Conservation (phyloP, 2,113 vertebrate genomes). For the Mastomys coucha region DNA sequence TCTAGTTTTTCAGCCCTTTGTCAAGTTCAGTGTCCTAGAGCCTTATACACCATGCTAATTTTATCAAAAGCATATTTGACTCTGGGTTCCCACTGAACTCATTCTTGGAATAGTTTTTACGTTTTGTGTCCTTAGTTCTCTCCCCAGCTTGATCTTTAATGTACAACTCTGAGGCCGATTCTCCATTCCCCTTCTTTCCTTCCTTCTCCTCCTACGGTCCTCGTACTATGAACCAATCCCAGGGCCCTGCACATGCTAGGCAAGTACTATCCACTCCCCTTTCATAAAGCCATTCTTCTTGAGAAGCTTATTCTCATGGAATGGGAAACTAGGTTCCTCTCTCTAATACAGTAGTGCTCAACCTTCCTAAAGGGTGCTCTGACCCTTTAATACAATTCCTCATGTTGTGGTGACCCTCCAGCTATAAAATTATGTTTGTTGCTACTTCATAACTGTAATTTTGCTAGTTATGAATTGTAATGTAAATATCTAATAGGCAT, state of each 20-base stretch:
- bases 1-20: neutral
- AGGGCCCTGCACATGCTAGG: neutral
- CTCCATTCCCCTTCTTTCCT: neutral
- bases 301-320: neutral
- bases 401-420: neutral
- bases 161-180: neutral
- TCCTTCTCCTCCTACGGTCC: too few species aligned
- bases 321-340: neutral
- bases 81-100: neutral
- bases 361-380: too few species aligned
- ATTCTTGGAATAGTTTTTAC: neutral
- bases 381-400: neutral
- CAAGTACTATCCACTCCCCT: neutral
- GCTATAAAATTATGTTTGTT: neutral
- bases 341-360: neutral
- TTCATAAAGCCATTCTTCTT: neutral
- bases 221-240: neutral
- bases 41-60: conserved; percentile 17
- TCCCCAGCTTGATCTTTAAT: neutral
- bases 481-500: neutral
- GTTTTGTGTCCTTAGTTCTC: conserved; percentile 40
- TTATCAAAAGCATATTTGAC: conserved; percentile 45
- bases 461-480: neutral
- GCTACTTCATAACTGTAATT: neutral
- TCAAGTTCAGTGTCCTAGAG: neutral